Evolutionary conservation across 2,797 vertebrate genomes (phyloP), one percentile per base, ranked within the genome.

Genomic region (Aythya fuligula): DNA sequence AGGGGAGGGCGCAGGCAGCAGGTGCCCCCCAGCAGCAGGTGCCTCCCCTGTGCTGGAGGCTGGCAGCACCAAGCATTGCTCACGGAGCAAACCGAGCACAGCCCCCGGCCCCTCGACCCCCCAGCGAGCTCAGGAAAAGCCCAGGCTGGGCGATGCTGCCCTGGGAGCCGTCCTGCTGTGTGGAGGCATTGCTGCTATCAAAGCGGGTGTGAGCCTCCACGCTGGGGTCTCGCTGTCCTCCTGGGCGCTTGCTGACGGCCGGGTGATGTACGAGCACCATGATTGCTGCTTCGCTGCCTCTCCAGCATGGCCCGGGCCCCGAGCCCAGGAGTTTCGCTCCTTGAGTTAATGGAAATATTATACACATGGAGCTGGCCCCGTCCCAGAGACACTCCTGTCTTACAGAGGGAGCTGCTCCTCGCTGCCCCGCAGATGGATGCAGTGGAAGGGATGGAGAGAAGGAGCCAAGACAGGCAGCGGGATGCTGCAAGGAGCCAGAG

Each of bases 311-410:
- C 89, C 93, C 14, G 87, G 95, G 81, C 85, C 91, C 45, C 2
- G 16, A 64, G 66, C 90, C 93, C 36, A 4, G 69, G 39, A 36
- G 62, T 32, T 61, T 47, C 49, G 16, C 84, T 95, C 86, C 85
- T 94, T 95, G 91, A 97, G 28, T 85, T 69, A 41, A 96, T 94
- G 94, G 93, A 96, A 94, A 95, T 49, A 51, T 43, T 90, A 10
- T n/a, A 80, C 88, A 76, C 75, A 38, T 5, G 53, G 56, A 82
- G 34, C 75, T 96, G 97, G 95, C 91, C 54, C 32, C 34, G 28
- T 13, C 74, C 85, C 96, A 96, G 8, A 93, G 85, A 14, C 93
- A 8, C 62, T 87, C 58, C 85, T 91, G 84, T 49, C 84, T 70
- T 7, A 10, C 41, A 19, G 45, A 60, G 72, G 58, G 80, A 92